Percentiles rank a stretch among this genome's conserved stretches.
These are phyloP conservation scores for Typhlomys cinereus DNA, from an alignment of 2,113 vertebrate genomes.

Conservation along the genomic window DNA sequence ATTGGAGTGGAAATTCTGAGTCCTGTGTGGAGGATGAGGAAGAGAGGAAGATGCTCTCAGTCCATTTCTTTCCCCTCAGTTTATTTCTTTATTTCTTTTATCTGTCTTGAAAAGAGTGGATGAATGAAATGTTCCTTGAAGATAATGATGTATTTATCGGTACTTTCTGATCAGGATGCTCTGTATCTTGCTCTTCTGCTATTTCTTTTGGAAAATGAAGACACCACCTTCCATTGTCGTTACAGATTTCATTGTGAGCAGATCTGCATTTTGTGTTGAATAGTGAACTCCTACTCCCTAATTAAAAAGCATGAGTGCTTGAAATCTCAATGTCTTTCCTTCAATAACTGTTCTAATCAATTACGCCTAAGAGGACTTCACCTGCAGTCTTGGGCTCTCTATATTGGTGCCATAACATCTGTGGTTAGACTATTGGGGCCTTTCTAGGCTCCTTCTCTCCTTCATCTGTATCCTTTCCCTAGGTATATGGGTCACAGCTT, in stretches of 20 bases:
- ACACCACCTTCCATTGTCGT: not conserved
- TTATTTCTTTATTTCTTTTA: no score
- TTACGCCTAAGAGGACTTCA: no score
- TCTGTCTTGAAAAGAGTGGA: no score
- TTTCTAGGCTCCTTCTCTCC: accelerated
- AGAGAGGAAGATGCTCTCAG: not conserved
- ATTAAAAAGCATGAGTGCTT: not conserved
- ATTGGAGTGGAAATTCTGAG: accelerated
- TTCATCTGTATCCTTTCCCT: accelerated
- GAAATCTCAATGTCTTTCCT: not conserved
- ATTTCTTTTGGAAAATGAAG: not conserved
- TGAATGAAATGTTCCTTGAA: not conserved
- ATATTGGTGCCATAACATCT: no score
- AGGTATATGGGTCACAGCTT: not conserved
- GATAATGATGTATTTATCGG: not conserved
- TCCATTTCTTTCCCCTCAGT: not conserved
- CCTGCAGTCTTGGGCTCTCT: no score
- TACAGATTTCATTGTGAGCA: not conserved
- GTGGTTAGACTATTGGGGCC: accelerated
- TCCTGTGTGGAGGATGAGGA: accelerated
- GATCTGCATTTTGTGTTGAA: not conserved
- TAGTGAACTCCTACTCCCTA: not conserved
- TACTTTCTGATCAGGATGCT: not conserved
- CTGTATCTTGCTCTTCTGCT: not conserved
- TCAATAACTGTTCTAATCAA: not conserved